Conservation (phyloP, 2,888 invertebrate genomes). For the Thereva nobilitata region DNA sequence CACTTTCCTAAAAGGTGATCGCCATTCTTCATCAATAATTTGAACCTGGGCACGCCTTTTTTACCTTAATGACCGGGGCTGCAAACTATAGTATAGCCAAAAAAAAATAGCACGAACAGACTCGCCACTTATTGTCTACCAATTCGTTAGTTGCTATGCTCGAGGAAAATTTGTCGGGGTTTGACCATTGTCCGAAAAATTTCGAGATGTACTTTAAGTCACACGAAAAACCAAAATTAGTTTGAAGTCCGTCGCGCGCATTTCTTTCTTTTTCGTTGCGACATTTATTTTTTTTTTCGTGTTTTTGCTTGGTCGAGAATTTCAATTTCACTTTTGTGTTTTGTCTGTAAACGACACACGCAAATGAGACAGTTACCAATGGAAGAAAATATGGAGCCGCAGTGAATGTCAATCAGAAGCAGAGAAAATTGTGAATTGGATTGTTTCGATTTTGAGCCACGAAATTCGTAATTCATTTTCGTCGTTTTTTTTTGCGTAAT, state of each 20-base stretch:
- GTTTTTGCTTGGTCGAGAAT: neutral
- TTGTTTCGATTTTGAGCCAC: neutral
- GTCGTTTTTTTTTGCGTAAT: neutral
- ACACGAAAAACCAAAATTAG: neutral
- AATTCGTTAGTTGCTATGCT: too few species aligned
- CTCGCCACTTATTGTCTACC: too few species aligned
- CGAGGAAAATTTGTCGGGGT: too few species aligned
- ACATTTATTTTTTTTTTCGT: neutral
- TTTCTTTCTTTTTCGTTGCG: neutral
- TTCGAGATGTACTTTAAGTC: too few species aligned
- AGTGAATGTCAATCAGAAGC: neutral
- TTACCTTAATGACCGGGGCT: too few species aligned
- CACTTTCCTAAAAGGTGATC: too few species aligned
- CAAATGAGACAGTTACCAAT: neutral
- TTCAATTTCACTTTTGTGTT: slow-evolving; percentile 4
- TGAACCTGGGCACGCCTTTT: too few species aligned
- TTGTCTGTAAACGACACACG: neutral
- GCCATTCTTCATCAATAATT: too few species aligned
- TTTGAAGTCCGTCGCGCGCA: too few species aligned
- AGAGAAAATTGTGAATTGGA: slow-evolving; percentile 3
- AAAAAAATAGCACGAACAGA: too few species aligned
- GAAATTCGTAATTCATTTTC: slow-evolving; percentile 1
- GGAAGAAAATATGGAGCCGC: neutral
- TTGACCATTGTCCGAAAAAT: neutral
- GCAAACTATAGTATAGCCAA: too few species aligned